phyloP scores from a whole-genome alignment of 1,140 invertebrate species.

The Micrasema longulum region DNA sequence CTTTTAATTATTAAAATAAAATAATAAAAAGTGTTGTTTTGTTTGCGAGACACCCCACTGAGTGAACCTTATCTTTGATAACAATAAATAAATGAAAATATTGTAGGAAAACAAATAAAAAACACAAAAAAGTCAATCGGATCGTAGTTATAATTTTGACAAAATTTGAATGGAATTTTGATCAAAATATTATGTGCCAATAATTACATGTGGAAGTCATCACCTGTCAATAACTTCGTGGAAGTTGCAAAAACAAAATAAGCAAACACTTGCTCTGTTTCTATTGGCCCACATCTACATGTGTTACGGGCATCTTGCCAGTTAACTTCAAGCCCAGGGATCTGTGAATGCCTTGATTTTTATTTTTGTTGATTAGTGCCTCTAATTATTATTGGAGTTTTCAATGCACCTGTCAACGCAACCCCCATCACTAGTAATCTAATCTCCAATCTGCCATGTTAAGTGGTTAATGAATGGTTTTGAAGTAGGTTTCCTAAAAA shows the following conservation, averaged over 20 bases:
- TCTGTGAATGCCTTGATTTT: conserved; percentile 18
- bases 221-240: background rate
- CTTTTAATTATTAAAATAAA: too few relatives aligned
- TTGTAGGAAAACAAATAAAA: too few relatives aligned
- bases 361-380: conserved; percentile 1
- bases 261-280: background rate
- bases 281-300: conserved; percentile 1
- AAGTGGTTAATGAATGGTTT: background rate
- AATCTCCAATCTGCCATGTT: background rate
- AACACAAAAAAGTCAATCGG: too few relatives aligned
- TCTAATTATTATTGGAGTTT: background rate
- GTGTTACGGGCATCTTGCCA: conserved; percentile 1
- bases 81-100: too few relatives aligned
- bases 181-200: too few relatives aligned
- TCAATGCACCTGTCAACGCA: conserved; percentile 18
- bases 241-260: too few relatives aligned
- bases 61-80: too few relatives aligned
- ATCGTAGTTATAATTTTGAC: too few relatives aligned
- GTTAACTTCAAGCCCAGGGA: conserved; percentile 9
- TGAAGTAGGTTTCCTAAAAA: background rate
- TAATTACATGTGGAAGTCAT: too few relatives aligned
- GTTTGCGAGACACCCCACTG: too few relatives aligned
- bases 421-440: conserved; percentile 10
- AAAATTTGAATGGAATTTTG: too few relatives aligned
- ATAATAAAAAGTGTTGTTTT: too few relatives aligned